phyloP scores from a whole-genome alignment of 2,888 invertebrate species.

The Napeogenes inachia region DNA sequence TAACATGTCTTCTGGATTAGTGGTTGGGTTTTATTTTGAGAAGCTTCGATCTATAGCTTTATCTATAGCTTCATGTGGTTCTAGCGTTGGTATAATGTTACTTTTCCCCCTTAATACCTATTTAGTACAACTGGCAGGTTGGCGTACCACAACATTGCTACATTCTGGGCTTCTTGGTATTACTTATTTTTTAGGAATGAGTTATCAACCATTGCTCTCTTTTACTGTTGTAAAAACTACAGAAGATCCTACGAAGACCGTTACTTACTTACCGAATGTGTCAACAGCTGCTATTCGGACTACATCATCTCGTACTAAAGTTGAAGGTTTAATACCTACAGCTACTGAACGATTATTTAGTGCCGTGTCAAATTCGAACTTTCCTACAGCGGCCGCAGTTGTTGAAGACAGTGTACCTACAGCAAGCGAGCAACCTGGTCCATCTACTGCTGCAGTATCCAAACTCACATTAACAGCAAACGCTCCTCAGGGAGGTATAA shows the following conservation, averaged over 20 bases:
- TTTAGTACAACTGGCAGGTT: slow-evolving; percentile 52
- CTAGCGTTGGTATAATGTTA: slow-evolving; percentile 59
- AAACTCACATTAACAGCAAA: slow-evolving; percentile 53
- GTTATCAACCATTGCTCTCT: slow-evolving; percentile 58
- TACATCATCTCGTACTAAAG: slow-evolving; percentile 37
- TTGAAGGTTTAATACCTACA: slow-evolving; percentile 38
- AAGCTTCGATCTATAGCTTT: slow-evolving; percentile 57
- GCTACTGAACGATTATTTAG: slow-evolving; percentile 47
- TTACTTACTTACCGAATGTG: slow-evolving; percentile 63
- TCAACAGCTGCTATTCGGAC: slow-evolving; percentile 40
- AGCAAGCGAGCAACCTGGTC: slow-evolving; percentile 43
- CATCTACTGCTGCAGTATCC: slow-evolving; percentile 49
- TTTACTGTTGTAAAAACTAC: slow-evolving; percentile 52
- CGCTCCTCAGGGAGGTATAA: slow-evolving; percentile 51
- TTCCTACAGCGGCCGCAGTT: slow-evolving; percentile 58
- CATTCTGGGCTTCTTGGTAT: slow-evolving; percentile 59
- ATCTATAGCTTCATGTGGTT: slow-evolving; percentile 54
- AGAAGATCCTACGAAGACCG: slow-evolving; percentile 57
- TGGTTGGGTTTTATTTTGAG: slow-evolving; percentile 71
- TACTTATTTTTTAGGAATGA: slow-evolving; percentile 58
- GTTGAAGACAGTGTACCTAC: slow-evolving; percentile 40
- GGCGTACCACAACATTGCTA: slow-evolving; percentile 56
- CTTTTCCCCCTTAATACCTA: slow-evolving; percentile 56
- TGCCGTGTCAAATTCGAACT: slow-evolving; percentile 50
- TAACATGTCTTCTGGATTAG: slow-evolving; percentile 53